Evolutionary conservation across 1,140 invertebrate species (phyloP), one percentile per base, ranked within the genome.

Genomic region (Anastrepha obliqua): DNA sequence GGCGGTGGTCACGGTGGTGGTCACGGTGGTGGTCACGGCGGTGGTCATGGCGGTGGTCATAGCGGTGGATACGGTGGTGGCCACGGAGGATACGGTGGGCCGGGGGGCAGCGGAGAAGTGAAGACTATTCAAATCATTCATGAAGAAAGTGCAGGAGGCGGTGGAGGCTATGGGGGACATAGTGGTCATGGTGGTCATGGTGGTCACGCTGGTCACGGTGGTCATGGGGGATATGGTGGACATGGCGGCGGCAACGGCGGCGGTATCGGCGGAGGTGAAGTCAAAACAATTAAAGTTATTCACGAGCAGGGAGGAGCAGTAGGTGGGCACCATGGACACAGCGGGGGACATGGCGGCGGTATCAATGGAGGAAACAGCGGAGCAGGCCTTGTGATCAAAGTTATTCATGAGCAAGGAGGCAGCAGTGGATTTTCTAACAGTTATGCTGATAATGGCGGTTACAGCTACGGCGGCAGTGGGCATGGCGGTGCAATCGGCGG

Each of bases 321-420:
- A 3, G 74, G 47, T 20, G 70, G 42, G 3, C 44, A 47, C 3
- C 67, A 78, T 78, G n/a, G 65, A n/a, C 29, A 85, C 17, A 62
- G 74, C 42, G 89, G 89, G 20, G 89, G 85, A 13, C 89, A 90
- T 85, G 70, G 88, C 29, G 90, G 90, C 42, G 89, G 89, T 9
- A 89, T 64, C 74, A 65, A 65, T 0, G 87, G 90, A 81, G 90
- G 88, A 62, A 13, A 8, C 74, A 29, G 51, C 17, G 89, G 86
- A 13, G 89, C 86, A 47, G 88, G 89, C 59, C 89, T 90, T 39
- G 89, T 92, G 2, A 90, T 92, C 20, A 91, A 91, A 85, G 91
- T 92, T 8, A 92, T 92, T 85, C 91, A 92, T 8, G 89, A 92
- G 86, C 91, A 92, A 81, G 89, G 89, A 62, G 87, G 70, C 2